Conservation (phyloP, 2,797 vertebrate genomes). For the Periophthalmus magnuspinnatus region DNA sequence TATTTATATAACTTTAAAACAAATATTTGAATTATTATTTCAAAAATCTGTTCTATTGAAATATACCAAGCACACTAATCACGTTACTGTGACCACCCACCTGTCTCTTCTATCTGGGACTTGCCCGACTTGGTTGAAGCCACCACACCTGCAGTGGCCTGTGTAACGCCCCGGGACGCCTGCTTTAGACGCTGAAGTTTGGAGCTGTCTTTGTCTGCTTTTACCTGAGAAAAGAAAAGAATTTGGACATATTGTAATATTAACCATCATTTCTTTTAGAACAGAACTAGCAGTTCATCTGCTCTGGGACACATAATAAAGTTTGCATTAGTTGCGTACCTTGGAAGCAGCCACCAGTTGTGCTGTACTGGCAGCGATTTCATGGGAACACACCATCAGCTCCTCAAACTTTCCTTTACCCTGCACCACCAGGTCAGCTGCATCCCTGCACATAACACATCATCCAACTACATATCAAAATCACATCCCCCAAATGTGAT, state of each 20-base stretch:
- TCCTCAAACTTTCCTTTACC: conserved; percentile 95
- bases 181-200: conserved; percentile 89
- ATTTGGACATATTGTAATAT: too few relatives aligned
- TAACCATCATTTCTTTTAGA: too few relatives aligned
- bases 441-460: conserved; percentile 78
- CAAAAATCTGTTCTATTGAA: not conserved
- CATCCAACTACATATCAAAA: not conserved
- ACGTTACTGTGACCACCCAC: conserved; percentile 61
- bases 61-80: not conserved
- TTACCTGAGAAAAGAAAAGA: conserved; percentile 80
- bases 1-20: too few relatives aligned
- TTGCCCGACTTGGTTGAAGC: conserved; percentile 94
- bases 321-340: conserved; percentile 64
- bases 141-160: conserved; percentile 90
- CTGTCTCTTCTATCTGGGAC: conserved; percentile 92
- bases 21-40: too few relatives aligned
- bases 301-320: not conserved
- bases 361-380: conserved; percentile 95
- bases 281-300: not conserved
- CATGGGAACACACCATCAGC: conserved; percentile 94
- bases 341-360: conserved; percentile 97
- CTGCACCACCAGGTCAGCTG: conserved; percentile 92
- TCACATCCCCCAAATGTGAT: not conserved
- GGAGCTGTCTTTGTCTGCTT: conserved; percentile 91
- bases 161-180: conserved; percentile 89